Conservation (phyloP, 1,140 invertebrate species). For the Copidosoma floridanum region DNA sequence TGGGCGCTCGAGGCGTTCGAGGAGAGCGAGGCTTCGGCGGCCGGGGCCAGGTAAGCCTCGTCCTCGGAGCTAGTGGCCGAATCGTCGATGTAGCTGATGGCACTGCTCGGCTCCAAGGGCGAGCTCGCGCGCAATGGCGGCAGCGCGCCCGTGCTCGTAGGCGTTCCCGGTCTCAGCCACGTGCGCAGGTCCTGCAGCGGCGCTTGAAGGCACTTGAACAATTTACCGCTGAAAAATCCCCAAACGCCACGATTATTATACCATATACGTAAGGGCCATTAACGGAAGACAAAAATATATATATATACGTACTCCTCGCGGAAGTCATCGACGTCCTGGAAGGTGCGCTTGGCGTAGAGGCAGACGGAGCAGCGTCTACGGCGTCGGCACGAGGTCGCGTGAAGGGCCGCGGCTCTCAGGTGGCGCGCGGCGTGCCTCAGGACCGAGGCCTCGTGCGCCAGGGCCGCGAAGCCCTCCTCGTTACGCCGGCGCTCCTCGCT, state of each 20-base stretch:
- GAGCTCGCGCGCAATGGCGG: slow-evolving; percentile 42
- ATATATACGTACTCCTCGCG: slow-evolving; percentile 58
- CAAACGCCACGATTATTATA: no score
- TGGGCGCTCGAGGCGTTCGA: slow-evolving; percentile 43
- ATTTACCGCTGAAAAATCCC: slow-evolving; percentile 60
- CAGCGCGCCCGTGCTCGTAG: slow-evolving; percentile 29
- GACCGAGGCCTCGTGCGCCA: slow-evolving; percentile 45
- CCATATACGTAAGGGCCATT: no score
- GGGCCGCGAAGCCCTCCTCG: slow-evolving; percentile 49
- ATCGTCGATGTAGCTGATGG: slow-evolving; percentile 48
- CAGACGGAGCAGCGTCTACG: slow-evolving; percentile 64
- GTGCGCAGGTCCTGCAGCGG: slow-evolving; percentile 59
- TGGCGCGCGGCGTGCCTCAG: slow-evolving; percentile 49
- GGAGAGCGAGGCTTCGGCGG: slow-evolving; percentile 44
- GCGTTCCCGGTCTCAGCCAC: slow-evolving; percentile 57
- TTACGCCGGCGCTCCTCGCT: slow-evolving; percentile 46
- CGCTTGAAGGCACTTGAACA: slow-evolving; percentile 63
- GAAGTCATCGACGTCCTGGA: slow-evolving; percentile 58
- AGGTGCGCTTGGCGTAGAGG: slow-evolving; percentile 61
- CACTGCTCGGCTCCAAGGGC: slow-evolving; percentile 37
- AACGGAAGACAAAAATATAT: no score
- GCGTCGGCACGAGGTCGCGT: slow-evolving; percentile 50
- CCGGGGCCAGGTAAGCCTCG: slow-evolving; percentile 43
- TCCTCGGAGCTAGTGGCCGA: slow-evolving; percentile 48
- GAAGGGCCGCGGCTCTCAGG: slow-evolving; percentile 46